Evolutionary conservation across 30 jellyfish, hydroid and myxozoan genomes (phyloP), one percentile per base, ranked within the genome.

Genomic region (Turritopsis dohrnii): DNA sequence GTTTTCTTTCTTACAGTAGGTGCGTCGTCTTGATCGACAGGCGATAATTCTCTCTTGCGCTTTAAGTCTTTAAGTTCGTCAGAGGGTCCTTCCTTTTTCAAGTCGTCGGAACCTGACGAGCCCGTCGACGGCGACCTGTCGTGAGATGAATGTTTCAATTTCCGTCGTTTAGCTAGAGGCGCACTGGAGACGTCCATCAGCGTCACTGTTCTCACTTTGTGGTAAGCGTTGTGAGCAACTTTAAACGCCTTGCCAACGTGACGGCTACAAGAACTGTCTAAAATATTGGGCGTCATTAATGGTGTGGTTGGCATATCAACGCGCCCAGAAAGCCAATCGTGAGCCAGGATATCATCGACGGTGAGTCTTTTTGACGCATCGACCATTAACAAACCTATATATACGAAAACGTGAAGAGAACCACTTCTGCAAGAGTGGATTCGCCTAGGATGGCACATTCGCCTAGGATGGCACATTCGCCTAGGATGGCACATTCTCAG

Each of bases 131-230:
- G 89, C 41, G 89, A 65, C 71, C 89, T 53, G 30, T 94, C 95
- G 53, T 84, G 85, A 18, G 97, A 88, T 18, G 89, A 77, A 74
- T 89, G 96, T 88, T 94, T 94, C 84, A 84, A 75, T 80, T 86
- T 94, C 60, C 99, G 90, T 52, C 99, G 90, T 79, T 94, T 94
- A 31, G 99, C 99, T 30, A 94, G 71, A 72, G 99, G 99, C 28
- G 99, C 99, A 81, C 96, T 86, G 29, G 95, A 94, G 28, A 94
- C 99, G 71, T 89, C 99, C 99, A 94, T 94, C 21, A 94, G 85
- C 41, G 95, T 89, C 80, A 94, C 96, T 21, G 97, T 52, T 77
- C 97, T 82, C 52, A 96, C 99, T 31, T 94, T 89, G 87, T 94
- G 99, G 76, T 88, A 94, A 1, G 95, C 99, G 79, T 94, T 89